These are phyloP conservation scores for Phaetusa simplex DNA, from an alignment of 2,113 vertebrate species.

Conservation along the genomic window DNA sequence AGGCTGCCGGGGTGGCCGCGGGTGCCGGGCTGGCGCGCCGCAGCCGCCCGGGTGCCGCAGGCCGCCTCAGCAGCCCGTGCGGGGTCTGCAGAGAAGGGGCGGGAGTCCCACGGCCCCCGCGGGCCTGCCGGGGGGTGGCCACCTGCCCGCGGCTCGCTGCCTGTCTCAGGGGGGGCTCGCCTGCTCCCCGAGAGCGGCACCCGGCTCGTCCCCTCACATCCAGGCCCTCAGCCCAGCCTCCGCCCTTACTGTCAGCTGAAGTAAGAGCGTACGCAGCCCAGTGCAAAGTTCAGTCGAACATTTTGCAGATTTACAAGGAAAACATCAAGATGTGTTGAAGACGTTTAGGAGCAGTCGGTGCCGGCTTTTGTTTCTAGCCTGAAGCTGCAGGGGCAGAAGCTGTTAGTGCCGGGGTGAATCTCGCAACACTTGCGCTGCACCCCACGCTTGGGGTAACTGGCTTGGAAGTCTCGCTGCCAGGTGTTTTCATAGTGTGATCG, in stretches of 20 bases:
- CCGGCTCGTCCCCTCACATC: rapidly evolving
- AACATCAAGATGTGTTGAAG: rapidly evolving
- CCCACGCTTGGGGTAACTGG: rapidly evolving
- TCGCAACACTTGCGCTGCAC: rapidly evolving
- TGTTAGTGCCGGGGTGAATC: rapidly evolving
- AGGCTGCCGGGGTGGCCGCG: background rate
- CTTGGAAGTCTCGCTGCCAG: background rate
- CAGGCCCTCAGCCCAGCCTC: background rate
- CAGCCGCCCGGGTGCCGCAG: background rate
- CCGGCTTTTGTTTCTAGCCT: rapidly evolving
- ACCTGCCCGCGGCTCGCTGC: background rate
- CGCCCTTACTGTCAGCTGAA: background rate
- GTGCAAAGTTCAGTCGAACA: rapidly evolving
- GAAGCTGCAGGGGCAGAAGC: background rate
- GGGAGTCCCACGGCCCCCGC: no score
- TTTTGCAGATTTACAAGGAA: background rate
- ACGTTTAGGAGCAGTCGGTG: rapidly evolving
- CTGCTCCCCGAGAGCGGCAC: background rate
- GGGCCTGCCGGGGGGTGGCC: background rate
- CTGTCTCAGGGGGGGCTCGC: no score
- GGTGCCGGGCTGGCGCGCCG: background rate
- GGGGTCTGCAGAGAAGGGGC: background rate
- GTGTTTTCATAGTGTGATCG: rapidly evolving
- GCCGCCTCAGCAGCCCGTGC: background rate
- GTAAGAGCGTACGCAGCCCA: rapidly evolving